Base-by-base conservation (phyloP, 2,888 invertebrate species). In the Chorisops tibialis region DNA sequence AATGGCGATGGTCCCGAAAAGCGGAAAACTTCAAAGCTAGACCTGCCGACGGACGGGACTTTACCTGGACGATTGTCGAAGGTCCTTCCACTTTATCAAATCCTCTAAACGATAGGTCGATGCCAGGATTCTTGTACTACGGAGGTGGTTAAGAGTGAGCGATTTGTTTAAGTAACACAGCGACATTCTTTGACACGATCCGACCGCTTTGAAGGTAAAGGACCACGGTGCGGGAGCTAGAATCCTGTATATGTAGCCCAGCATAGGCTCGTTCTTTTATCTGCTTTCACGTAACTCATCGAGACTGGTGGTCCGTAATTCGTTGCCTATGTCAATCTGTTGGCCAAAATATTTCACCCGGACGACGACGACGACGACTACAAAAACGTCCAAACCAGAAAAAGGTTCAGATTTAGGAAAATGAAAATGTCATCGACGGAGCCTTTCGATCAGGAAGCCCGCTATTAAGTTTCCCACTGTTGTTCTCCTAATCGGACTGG, bases 221-320 rank as follows among this genome's bases (percentile, higher is more conserved):
- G 30, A 9, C 30, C 30, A 30, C 5, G 30, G 30, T 30, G 30
- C 30, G 30, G 30, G 30, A 30, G 30, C 30, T 30, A 9, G 30
- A 30, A 30, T 30, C 7, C 9, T n/a, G n/a, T 2, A 30, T 9
- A 30, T 30, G 30, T 2, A 9, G 1, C 30, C 30, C 9, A 9
- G 7, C 30, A 30, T 5, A 9, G 30, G 7, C 30, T 30, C 7
- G 5, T 7, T 9, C 30, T 30, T 30, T 30, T 30, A 30, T 7
- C 30, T 30, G 30, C 30, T 30, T 9, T 7, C 9, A 30, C 30
- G 30, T 30, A 30, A 30, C 45, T 30, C 16, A 24, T 43, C 63
- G 41, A 63, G 54, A 41, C 56, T 60, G 63, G 63, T 63, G 63
- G 63, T 63, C 63, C 38, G 21, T 47, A 61, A 58, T 43, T 50